A percentile compares a stretch with the other conserved stretches of the same genome.
Evolutionary conservation across 2,888 invertebrate genomes (phyloP).

Genomic region (Leucozona laternaria): DNA sequence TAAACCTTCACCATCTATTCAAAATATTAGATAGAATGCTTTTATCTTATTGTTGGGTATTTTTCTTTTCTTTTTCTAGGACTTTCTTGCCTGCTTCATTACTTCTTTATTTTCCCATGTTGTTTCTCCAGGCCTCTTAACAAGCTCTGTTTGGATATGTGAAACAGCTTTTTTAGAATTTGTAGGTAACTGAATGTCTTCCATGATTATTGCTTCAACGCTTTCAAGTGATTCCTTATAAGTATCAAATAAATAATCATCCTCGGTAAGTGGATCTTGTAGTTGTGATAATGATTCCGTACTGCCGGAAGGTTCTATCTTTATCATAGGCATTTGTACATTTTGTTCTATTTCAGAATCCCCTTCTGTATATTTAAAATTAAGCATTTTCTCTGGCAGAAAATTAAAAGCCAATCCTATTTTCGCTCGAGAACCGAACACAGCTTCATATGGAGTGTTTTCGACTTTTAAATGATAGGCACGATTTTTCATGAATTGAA

Average conservation of each 20-base stretch:
- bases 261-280: background rate
- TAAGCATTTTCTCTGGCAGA: background rate
- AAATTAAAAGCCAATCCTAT: background rate
- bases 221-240: background rate
- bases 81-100: background rate
- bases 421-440: background rate
- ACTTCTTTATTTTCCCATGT: background rate
- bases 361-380: background rate
- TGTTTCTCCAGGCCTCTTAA: background rate
- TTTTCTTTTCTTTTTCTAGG: no score
- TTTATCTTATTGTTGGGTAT: no score
- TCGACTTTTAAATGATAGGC: conserved; percentile 80
- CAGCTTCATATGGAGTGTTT: conserved; percentile 52
- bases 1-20: background rate
- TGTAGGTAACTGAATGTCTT: background rate
- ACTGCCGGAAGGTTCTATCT: background rate
- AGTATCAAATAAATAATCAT: background rate
- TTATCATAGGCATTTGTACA: background rate
- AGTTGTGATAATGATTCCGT: background rate
- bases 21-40: background rate
- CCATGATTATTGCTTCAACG: background rate
- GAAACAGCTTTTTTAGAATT: background rate
- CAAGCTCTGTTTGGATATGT: background rate
- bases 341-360: background rate
- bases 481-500: conserved; percentile 81